A percentile compares a stretch with the other conserved stretches of the same genome.
Conservation (phyloP, 1,140 invertebrate genomes). For the Danaus melanippus region DNA sequence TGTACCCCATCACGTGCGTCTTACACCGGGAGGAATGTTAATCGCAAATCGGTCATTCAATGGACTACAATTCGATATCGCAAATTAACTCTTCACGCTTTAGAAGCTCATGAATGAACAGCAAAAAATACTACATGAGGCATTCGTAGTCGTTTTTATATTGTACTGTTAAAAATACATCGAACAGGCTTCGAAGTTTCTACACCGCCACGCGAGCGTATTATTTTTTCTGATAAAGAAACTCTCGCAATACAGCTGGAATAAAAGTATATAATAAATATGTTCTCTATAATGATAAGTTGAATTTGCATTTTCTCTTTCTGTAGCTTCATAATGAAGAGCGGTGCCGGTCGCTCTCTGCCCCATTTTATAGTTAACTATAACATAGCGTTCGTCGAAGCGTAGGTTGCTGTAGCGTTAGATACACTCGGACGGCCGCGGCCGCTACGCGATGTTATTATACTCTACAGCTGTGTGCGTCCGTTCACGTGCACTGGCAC, state of each 20-base stretch:
- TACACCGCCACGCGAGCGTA: constrained; percentile 1
- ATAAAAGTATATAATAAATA: constrained; percentile 7
- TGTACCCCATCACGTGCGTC: constrained; percentile 50
- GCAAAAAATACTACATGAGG: constrained; percentile 42
- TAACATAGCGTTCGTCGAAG: constrained; percentile 49
- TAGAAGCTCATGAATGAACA: constrained; percentile 53
- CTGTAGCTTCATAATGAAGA: constrained; percentile 34
- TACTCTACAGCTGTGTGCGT: constrained; percentile 38
- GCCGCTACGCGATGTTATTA: constrained; percentile 61
- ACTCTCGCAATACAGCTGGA: constrained; percentile 1
- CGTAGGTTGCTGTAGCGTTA: constrained; percentile 64
- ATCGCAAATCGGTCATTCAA: constrained; percentile 58
- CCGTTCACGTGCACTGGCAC: constrained; percentile 31
- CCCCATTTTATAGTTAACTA: constrained; percentile 54
- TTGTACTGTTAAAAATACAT: no score
- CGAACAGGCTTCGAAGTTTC: no score
- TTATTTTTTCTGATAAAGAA: constrained; percentile 11
- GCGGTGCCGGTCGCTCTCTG: constrained; percentile 49
- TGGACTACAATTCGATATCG: constrained; percentile 46
- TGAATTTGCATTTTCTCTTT: constrained; percentile 25
- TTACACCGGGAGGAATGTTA: constrained; percentile 54
- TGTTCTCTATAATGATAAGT: constrained; percentile 14
- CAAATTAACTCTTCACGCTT: constrained; percentile 49
- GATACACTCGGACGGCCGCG: constrained; percentile 54
- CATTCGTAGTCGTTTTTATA: constrained; percentile 31